Percentiles rank a stretch among this genome's conserved stretches.
Evolutionary conservation across 2,888 invertebrate species (phyloP).

Genomic region (Diplazon laetatorius): DNA sequence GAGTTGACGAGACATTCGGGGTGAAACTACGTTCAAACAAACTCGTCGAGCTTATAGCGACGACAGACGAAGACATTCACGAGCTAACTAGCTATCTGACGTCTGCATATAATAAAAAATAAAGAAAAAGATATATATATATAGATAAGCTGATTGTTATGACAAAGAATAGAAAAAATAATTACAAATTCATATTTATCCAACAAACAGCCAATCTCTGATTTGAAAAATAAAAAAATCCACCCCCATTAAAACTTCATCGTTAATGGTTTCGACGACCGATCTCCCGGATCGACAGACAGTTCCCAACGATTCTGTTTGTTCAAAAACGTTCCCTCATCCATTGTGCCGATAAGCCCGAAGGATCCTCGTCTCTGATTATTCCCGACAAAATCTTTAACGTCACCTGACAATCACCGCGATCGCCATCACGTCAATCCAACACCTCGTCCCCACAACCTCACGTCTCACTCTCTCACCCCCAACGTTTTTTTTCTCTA

Average conservation of each 20-base stretch:
- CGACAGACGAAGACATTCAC: background rate
- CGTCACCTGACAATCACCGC: background rate
- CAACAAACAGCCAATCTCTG: too few relatives aligned
- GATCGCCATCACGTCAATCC: background rate
- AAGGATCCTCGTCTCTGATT: background rate
- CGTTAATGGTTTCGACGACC: too few relatives aligned
- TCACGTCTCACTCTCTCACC: too few relatives aligned
- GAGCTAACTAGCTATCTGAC: constrained; percentile 10
- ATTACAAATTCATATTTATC: too few relatives aligned
- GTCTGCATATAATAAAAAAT: background rate
- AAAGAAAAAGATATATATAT: too few relatives aligned
- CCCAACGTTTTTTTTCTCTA: too few relatives aligned
- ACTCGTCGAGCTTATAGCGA: background rate
- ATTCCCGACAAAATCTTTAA: background rate
- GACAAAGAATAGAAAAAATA: too few relatives aligned
- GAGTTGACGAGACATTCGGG: constrained; percentile 36
- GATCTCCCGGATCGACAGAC: constrained; percentile 2
- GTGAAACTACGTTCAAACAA: constrained; percentile 49
- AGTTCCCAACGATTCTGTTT: constrained; percentile 39
- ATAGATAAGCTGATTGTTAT: too few relatives aligned
- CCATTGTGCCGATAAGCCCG: constrained; percentile 14
- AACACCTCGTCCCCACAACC: constrained; percentile 18
- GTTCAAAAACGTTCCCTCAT: constrained; percentile 25
- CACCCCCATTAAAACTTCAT: too few relatives aligned
- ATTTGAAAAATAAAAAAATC: too few relatives aligned